These are phyloP conservation scores for Eurosta solidaginis DNA, from an alignment of 1,140 invertebrate species.

Conservation along the genomic window DNA sequence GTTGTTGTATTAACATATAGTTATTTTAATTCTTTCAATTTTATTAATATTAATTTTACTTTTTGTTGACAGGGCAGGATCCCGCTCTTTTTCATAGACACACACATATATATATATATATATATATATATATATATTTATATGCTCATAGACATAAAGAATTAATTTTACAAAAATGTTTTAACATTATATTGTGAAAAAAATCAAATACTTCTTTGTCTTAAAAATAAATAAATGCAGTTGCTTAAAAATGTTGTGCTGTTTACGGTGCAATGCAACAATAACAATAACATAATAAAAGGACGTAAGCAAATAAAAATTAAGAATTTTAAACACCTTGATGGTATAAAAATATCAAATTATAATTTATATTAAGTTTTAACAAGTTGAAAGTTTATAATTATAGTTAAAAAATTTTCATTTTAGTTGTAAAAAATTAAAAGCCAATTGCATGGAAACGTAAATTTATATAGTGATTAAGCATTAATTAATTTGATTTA, in stretches of 20 bases:
- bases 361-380: conserved; percentile 7
- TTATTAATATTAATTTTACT: conserved; percentile 17
- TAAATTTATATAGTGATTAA: neutral
- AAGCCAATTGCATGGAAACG: neutral
- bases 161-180: neutral
- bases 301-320: conserved; percentile 27
- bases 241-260: neutral
- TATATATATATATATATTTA: conserved; percentile 20
- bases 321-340: conserved; percentile 44
- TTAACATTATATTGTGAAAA: too few species aligned
- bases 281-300: conserved; percentile 30
- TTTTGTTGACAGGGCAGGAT: conserved; percentile 37
- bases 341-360: conserved; percentile 54
- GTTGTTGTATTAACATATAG: conserved; percentile 30
- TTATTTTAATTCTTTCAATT: conserved; percentile 29
- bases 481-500: conserved; percentile 18
- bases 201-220: too few species aligned
- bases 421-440: neutral
- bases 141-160: neutral
- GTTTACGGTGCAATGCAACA: neutral
- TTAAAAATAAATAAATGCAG: neutral
- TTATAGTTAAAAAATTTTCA: conserved; percentile 3
- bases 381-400: neutral
- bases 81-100: conserved; percentile 35
- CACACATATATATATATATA: neutral